Evolutionary conservation across 2,113 vertebrate species (phyloP), one percentile per base, ranked within the genome.

Genomic region (Labrus mixtus): DNA sequence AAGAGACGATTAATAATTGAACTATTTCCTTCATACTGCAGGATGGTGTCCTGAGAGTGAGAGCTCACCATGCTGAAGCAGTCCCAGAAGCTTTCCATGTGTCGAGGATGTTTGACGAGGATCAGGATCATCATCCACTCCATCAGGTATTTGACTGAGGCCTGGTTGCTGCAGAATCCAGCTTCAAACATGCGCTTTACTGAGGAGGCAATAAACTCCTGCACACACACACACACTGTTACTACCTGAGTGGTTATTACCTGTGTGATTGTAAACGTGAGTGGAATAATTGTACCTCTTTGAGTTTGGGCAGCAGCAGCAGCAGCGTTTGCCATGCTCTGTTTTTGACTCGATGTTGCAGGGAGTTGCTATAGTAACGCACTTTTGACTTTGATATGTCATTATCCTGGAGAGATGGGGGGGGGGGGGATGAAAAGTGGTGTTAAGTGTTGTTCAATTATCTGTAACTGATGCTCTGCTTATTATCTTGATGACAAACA

Each of bases 101-200:
- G 94, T 0, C 95, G 91, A 0, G 97, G 98, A 68, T 95, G 94
- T 48, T 66, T 93, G 74, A 95, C 87, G 15, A 99, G 95, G 77
- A 95, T 94, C 84, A 97, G 84, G 70, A 98, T 94, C 84, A 98
- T 92, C 81, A 93, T 88, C 98, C 98, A 99, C 81, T 98, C 96
- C 22, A 98, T 95, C 33, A 96, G 93, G 84, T 98, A 98, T 76
- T 99, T 98, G 66, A 99, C 95, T n/a, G 98, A 99, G 37, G 97
- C 96, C 74, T 99, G 97, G 89, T 97, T 98, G 82, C 94, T 96
- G 84, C 88, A 79, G 87, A 96, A 97, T 53, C 95, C 97, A 70
- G 96, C 96, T 78, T 95, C 95, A 79, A 95, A 97, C 86, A 96
- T 93, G 69, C 51, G 91, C 67, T 88, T 93, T 87, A 97, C 78